These are phyloP conservation scores for Apantesis nais DNA, from an alignment of 2,888 invertebrate genomes.

Conservation along the genomic window DNA sequence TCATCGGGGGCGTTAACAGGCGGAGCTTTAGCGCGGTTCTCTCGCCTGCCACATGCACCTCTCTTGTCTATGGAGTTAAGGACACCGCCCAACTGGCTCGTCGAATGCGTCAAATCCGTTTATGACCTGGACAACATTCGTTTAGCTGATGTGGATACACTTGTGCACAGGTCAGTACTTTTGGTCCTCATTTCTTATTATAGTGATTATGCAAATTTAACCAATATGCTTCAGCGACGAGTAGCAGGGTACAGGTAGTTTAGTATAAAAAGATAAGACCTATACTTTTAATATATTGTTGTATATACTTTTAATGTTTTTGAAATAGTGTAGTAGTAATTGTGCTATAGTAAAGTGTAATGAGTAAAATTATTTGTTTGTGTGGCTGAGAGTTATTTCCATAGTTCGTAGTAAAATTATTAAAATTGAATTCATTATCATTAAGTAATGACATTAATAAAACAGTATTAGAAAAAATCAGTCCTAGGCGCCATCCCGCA, in stretches of 20 bases:
- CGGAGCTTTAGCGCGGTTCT: constrained; percentile 94
- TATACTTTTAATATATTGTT: too few relatives aligned
- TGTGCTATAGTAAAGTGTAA: background rate
- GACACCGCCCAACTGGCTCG: constrained; percentile 98
- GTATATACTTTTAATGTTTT: too few relatives aligned
- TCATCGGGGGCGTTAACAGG: constrained; percentile 88
- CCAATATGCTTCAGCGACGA: too few relatives aligned
- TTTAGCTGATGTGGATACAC: constrained; percentile 95
- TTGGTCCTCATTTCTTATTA: too few relatives aligned
- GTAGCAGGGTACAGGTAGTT: too few relatives aligned
- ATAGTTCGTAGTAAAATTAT: background rate
- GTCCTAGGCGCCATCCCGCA: too few relatives aligned
- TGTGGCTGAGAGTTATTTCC: background rate
- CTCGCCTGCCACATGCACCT: constrained; percentile 95
- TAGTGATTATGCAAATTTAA: too few relatives aligned
- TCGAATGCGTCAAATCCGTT: constrained; percentile 95
- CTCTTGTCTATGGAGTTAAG: constrained; percentile 91
- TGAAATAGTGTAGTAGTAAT: too few relatives aligned
- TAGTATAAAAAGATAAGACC: too few relatives aligned
- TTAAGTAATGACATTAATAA: background rate
- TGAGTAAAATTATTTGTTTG: background rate
- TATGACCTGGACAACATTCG: constrained; percentile 99
- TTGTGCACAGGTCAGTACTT: constrained; percentile 90
- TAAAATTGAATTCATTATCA: background rate
- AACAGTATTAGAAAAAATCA: too few relatives aligned